Evolutionary conservation across 2,113 vertebrate genomes (phyloP), one percentile per base, ranked within the genome.

Genomic region (Atlantisia rogersi): DNA sequence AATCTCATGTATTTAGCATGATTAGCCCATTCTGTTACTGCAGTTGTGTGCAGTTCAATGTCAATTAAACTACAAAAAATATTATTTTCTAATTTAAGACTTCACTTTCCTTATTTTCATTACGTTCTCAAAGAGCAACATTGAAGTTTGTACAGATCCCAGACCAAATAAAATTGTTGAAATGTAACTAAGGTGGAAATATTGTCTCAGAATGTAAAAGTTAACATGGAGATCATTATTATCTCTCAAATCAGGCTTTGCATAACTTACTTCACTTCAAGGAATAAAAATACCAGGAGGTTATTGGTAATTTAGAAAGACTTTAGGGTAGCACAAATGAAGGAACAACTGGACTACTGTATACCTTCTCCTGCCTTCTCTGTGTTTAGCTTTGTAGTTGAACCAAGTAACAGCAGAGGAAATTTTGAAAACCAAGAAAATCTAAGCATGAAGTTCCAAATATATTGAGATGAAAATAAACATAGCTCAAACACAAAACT

Each of bases 81-180:
- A 88, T 94, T 87, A 73, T 94, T 98, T 98, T 75, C 52, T 94
- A 96, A 95, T 96, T 95, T 80, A 94, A 91, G 55, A 37, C 87
- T 95, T 97, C 48, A 56, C 20, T 77, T 94, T 92, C 39, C 26
- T 94, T 95, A 82, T 96, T 97, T 97, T 96, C 69, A 83, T 94
- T 40, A 81, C 69, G 11, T 52, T 73, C 26, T 90, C 37, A 71
- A 88, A 92, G 29, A 95, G 15, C 15, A 96, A 87, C 52, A 80
- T 86, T 62, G 69, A 81, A 75, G n/a, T 55, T 92, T 92, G 65
- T 91, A 68, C 29, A 84, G 86, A 81, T 62, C 28, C 4, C 19
- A 85, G 53, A 31, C 2, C 52, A 87, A 87, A 81, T 32, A 59
- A 76, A 81, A 39, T 16, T 32, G 4, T n/a, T 87, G 29, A 82